Conservation (phyloP, 2,888 invertebrate genomes). For the Punctoribates punctum region DNA sequence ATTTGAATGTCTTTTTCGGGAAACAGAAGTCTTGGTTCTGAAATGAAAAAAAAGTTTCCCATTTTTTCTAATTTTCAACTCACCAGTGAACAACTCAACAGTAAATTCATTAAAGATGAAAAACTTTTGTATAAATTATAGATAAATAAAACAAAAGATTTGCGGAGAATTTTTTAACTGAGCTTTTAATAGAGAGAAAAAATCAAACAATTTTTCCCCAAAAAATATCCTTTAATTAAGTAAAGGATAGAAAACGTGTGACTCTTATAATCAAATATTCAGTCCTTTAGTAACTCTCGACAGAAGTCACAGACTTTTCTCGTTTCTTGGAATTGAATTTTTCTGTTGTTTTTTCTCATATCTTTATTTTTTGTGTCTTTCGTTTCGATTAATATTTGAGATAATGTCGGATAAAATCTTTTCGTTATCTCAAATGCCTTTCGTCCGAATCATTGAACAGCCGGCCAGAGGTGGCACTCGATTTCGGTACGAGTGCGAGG, state of each 20-base stretch:
- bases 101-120: conserved; percentile 13
- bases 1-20: background rate
- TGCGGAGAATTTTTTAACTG: too few species aligned
- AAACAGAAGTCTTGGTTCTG: background rate
- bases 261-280: background rate
- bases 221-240: conserved; percentile 5
- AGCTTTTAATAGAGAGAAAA: background rate
- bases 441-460: conserved; percentile 79
- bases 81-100: background rate
- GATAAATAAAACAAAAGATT: background rate
- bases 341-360: background rate
- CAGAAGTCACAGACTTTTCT: background rate
- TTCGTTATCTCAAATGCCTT: conserved; percentile 48
- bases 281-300: background rate
- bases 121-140: background rate
- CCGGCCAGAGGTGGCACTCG: conserved; percentile 84
- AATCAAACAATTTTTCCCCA: background rate
- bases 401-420: conserved; percentile 17
- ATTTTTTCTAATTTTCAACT: background rate
- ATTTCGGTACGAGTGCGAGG: conserved; percentile 93
- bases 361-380: background rate
- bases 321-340: background rate
- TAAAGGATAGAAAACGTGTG: background rate
- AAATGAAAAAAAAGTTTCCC: background rate
- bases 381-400: background rate